Evolutionary conservation across 2,797 vertebrate species (phyloP).

Genomic region (Chrosomus eos): DNA sequence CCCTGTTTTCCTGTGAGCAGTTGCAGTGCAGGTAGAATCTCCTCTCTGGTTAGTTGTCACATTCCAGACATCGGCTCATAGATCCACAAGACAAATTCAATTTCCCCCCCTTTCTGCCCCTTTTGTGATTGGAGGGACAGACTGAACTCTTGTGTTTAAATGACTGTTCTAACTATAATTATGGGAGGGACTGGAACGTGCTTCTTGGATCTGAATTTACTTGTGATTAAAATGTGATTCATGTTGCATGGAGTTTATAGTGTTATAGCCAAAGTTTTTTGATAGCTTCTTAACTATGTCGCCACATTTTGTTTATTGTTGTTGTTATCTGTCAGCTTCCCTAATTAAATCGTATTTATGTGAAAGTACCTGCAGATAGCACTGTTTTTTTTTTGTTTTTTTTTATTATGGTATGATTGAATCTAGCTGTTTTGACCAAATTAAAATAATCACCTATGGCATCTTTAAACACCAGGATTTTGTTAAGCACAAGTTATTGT

Average conservation of each 20-base stretch:
- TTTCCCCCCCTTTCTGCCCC: not conserved
- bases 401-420: not conserved
- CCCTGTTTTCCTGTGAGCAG: conserved; percentile 68
- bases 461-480: not conserved
- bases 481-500: not conserved
- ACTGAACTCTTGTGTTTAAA: conserved; percentile 6
- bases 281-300: not conserved
- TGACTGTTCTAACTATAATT: conserved; percentile 20
- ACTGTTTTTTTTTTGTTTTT: accelerated
- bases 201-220: conserved; percentile 6
- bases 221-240: conserved; percentile 9
- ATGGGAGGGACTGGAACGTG: conserved; percentile 37
- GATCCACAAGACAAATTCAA: conserved; percentile 43
- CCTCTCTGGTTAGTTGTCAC: conserved; percentile 59
- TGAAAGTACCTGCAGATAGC: not conserved
- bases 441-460: not conserved
- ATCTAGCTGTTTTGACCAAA: not conserved
- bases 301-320: not conserved
- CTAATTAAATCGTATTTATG: not conserved
- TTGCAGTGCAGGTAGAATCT: conserved; percentile 69
- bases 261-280: not conserved
- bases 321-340: not conserved
- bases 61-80: conserved; percentile 82
- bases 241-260: not conserved
- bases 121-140: conserved; percentile 45